Evolutionary conservation across 2,113 vertebrate species (phyloP).

Genomic region (Chaetodon trifascialis): DNA sequence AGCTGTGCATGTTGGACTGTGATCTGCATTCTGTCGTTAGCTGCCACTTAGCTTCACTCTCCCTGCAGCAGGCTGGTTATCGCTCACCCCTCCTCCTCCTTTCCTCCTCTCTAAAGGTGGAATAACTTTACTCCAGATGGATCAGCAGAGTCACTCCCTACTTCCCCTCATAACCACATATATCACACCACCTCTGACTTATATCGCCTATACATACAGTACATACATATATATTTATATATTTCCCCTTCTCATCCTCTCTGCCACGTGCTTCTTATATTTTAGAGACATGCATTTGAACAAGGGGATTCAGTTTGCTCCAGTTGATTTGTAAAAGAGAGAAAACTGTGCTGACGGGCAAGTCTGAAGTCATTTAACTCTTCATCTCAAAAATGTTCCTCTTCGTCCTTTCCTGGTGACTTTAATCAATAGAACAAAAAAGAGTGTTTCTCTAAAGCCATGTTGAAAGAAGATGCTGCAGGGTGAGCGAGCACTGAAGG

Average conservation of each 20-base stretch:
- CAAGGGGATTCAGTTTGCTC: background rate
- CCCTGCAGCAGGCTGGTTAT: conserved; percentile 65
- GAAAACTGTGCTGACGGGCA: conserved; percentile 12
- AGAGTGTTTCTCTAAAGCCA: background rate
- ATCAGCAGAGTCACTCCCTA: conserved; percentile 43
- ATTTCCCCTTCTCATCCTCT: background rate
- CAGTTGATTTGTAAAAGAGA: conserved; percentile 14
- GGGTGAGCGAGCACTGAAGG: conserved; percentile 6
- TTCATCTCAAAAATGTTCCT: background rate
- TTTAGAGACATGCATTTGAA: background rate
- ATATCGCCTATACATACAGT: conserved; percentile 10
- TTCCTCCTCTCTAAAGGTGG: conserved; percentile 40
- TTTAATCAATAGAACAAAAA: conserved; percentile 10
- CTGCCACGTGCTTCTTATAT: background rate
- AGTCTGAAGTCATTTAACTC: conserved; percentile 17
- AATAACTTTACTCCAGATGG: conserved; percentile 44
- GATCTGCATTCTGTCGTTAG: conserved; percentile 76
- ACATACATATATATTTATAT: background rate
- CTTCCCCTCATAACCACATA: conserved; percentile 37
- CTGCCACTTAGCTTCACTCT: conserved; percentile 69
- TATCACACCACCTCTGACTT: conserved; percentile 27
- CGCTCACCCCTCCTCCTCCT: background rate
- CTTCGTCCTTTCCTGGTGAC: background rate
- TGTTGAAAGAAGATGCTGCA: background rate
- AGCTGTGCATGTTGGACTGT: conserved; percentile 43